Evolutionary conservation across 2,797 vertebrate genomes (phyloP).

Genomic region (Discoglossus pictus): DNA sequence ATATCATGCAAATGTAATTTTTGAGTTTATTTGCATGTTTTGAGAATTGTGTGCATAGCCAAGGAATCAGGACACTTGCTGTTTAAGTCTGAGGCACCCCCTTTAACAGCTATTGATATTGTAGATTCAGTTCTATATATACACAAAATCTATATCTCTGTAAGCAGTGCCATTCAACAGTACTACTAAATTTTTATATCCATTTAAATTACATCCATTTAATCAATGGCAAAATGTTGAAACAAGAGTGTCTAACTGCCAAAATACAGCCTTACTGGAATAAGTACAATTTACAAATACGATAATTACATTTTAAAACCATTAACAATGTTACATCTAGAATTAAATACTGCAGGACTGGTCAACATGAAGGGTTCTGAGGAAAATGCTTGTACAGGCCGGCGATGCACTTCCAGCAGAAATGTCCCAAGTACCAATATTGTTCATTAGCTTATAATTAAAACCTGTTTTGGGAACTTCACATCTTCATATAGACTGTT

Average conservation of each 20-base stretch:
- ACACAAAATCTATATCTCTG: constrained; percentile 74
- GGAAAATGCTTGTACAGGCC: constrained; percentile 68
- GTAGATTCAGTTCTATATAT: constrained; percentile 70
- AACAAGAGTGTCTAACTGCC: constrained; percentile 77
- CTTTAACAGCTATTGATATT: constrained; percentile 64
- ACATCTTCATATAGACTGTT: constrained; percentile 58
- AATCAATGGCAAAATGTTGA: constrained; percentile 76
- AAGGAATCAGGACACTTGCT: constrained; percentile 29
- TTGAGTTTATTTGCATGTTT: constrained; percentile 22
- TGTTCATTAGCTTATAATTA: constrained; percentile 63
- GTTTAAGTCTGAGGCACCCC: constrained; percentile 67
- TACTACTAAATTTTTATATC: constrained; percentile 77
- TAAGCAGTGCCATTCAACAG: constrained; percentile 74
- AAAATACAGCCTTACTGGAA: constrained; percentile 87
- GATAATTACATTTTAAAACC: constrained; percentile 95
- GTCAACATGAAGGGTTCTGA: constrained; percentile 73
- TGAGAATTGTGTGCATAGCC: constrained; percentile 36
- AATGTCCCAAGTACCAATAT: constrained; percentile 64
- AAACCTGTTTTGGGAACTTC: constrained; percentile 63
- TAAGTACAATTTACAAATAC: constrained; percentile 91
- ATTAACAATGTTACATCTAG: constrained; percentile 83
- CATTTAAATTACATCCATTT: constrained; percentile 77
- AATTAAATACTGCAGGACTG: constrained; percentile 93
- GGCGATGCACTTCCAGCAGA: constrained; percentile 63
- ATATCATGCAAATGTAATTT: constrained; percentile 39